Evolutionary conservation across 2,797 vertebrate genomes (phyloP).

Genomic region (Protonibea diacanthus): DNA sequence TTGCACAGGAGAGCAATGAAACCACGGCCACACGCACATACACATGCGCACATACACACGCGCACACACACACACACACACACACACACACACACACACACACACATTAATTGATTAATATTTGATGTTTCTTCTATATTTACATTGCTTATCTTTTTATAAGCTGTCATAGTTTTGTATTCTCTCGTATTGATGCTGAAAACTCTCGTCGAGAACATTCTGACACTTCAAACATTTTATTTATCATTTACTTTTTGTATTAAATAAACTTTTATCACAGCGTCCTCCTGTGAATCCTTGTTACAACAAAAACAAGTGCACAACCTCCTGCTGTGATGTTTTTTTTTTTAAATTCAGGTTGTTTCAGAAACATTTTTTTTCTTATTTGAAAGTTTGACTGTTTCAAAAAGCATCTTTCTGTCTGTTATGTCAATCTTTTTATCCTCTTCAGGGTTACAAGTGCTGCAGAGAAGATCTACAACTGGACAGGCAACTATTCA

Average conservation of each 20-base stretch:
- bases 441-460: background rate
- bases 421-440: background rate
- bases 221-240: background rate
- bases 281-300: background rate
- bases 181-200: background rate
- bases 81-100: constrained; percentile 10
- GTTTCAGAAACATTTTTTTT: background rate
- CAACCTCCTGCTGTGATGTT: background rate
- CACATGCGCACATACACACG: background rate
- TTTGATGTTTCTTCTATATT: constrained; percentile 41
- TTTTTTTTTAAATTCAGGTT: background rate
- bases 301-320: background rate
- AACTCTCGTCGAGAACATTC: background rate
- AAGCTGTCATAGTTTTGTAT: constrained; percentile 9
- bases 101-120: constrained; percentile 5
- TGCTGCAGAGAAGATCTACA: background rate
- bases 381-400: background rate
- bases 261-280: constrained; percentile 8
- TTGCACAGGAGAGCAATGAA: constrained; percentile 71
- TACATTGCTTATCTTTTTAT: constrained; percentile 35
- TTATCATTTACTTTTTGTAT: background rate
- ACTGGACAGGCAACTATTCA: too few species aligned
- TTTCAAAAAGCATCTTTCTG: too few species aligned
- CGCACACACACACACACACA: constrained; percentile 3
- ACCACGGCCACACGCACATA: constrained; percentile 38